A percentile compares a stretch with the other conserved stretches of the same genome.
phyloP scores from a whole-genome alignment of 2,113 vertebrate species.

The Psilopogon haemacephalus region DNA sequence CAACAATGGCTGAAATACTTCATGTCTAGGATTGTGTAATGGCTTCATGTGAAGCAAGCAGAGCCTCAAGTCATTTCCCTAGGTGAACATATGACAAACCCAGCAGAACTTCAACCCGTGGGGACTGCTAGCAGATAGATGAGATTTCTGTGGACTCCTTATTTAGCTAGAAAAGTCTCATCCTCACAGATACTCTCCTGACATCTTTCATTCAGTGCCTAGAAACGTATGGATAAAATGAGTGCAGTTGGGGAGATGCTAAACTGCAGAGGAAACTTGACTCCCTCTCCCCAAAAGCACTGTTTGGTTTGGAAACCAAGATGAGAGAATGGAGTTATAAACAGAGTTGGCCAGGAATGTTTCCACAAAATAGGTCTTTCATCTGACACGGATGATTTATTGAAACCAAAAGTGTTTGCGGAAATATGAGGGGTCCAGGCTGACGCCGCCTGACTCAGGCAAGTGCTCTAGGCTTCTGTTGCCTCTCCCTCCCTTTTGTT shows the following conservation, averaged over 20 bases:
- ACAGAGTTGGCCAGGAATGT: slow-evolving; percentile 41
- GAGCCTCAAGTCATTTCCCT: neutral
- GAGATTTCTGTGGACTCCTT: neutral
- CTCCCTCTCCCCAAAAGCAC: slow-evolving; percentile 25
- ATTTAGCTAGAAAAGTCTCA: slow-evolving; percentile 5
- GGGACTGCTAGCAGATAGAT: neutral
- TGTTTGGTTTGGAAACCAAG: slow-evolving; percentile 54
- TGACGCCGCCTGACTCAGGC: neutral
- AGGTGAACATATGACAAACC: neutral
- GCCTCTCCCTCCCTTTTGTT: slow-evolving; percentile 8
- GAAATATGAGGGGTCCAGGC: slow-evolving; percentile 32
- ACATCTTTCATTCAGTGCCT: neutral
- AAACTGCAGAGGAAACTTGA: slow-evolving; percentile 14
- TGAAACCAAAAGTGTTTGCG: slow-evolving; percentile 10
- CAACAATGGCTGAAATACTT: neutral
- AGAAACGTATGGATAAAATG: slow-evolving; percentile 5
- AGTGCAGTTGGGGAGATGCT: neutral
- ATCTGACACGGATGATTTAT: slow-evolving; percentile 24
- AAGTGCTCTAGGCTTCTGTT: neutral
- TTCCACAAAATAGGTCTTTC: slow-evolving; percentile 50
- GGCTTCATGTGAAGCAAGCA: neutral
- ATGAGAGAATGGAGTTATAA: slow-evolving; percentile 39
- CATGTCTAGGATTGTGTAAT: neutral
- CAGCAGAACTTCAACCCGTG: slow-evolving; percentile 22
- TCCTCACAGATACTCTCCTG: neutral